Conservation (phyloP, 2,888 invertebrate species). For the Nudaria mundana region DNA sequence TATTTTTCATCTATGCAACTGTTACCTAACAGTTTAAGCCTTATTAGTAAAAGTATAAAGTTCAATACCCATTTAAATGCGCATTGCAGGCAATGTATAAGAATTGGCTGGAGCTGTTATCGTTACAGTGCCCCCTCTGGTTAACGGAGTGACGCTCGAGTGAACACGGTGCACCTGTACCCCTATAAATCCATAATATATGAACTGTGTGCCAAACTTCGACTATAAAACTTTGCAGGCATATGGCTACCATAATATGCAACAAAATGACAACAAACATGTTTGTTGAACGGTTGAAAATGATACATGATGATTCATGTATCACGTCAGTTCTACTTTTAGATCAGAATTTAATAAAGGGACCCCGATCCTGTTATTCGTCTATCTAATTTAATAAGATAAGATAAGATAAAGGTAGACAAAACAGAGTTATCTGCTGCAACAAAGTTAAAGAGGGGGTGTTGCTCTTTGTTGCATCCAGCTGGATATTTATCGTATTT, state of each 20-base stretch:
- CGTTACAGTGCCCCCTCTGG: slow-evolving; percentile 43
- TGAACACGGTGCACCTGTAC: slow-evolving; percentile 70
- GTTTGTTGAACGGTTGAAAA: not conserved
- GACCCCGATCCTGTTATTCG: no score
- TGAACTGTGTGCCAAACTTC: slow-evolving; percentile 18
- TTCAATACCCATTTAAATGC: slow-evolving; percentile 22
- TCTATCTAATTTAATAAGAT: no score
- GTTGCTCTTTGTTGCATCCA: no score
- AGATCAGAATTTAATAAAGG: no score
- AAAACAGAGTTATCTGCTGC: no score
- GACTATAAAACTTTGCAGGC: slow-evolving; percentile 24
- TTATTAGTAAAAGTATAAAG: slow-evolving; percentile 15
- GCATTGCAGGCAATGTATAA: slow-evolving; percentile 45
- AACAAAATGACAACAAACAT: not conserved
- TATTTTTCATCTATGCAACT: slow-evolving; percentile 20
- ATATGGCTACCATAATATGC: no score
- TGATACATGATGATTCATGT: no score
- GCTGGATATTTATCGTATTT: no score
- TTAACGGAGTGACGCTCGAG: slow-evolving; percentile 45
- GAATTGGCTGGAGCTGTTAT: slow-evolving; percentile 50
- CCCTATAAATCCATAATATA: slow-evolving; percentile 35
- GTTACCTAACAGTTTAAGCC: slow-evolving; percentile 6
- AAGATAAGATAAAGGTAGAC: no score
- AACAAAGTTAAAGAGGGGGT: no score
- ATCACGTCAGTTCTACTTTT: no score